Percentiles rank a stretch among this genome's conserved stretches.
These are phyloP conservation scores for Semnornis frantzii DNA, from an alignment of 2,113 vertebrate species.

Conservation along the genomic window DNA sequence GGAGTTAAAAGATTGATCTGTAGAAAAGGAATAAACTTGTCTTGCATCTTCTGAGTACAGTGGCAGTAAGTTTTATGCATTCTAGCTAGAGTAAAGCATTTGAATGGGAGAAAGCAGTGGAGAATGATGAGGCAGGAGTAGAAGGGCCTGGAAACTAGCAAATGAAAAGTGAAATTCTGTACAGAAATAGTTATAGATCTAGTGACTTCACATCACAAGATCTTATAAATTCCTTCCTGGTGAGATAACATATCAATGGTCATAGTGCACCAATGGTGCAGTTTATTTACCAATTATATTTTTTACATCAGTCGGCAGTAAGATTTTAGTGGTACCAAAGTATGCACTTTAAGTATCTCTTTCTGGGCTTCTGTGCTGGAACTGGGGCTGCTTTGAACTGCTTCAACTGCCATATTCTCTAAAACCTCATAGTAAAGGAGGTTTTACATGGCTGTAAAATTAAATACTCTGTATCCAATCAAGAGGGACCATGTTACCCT, in stretches of 20 bases:
- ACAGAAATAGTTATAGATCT: background rate
- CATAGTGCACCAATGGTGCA: constrained; percentile 26
- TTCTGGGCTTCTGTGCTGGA: constrained; percentile 25
- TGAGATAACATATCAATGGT: background rate
- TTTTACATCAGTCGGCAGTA: constrained; percentile 19
- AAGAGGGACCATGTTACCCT: background rate
- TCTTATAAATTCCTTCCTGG: constrained; percentile 35
- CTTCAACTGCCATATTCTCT: constrained; percentile 21
- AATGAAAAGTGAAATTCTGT: background rate
- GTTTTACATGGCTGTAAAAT: background rate
- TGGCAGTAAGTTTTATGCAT: background rate
- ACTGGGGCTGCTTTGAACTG: background rate
- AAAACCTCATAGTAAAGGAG: background rate
- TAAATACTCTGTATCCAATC: background rate
- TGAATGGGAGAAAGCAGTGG: background rate
- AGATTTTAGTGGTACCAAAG: constrained; percentile 45
- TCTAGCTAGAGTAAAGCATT: background rate
- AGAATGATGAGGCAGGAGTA: background rate
- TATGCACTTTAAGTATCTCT: constrained; percentile 21
- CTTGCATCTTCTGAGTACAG: background rate
- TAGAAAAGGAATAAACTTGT: background rate
- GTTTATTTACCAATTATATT: constrained; percentile 47
- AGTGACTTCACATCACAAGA: constrained; percentile 20
- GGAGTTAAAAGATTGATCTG: background rate
- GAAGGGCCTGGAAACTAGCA: background rate